A percentile compares a stretch with the other conserved stretches of the same genome.
These are phyloP conservation scores for Acanthosepion esculentum DNA, from an alignment of 2,888 invertebrate genomes.

Conservation along the genomic window DNA sequence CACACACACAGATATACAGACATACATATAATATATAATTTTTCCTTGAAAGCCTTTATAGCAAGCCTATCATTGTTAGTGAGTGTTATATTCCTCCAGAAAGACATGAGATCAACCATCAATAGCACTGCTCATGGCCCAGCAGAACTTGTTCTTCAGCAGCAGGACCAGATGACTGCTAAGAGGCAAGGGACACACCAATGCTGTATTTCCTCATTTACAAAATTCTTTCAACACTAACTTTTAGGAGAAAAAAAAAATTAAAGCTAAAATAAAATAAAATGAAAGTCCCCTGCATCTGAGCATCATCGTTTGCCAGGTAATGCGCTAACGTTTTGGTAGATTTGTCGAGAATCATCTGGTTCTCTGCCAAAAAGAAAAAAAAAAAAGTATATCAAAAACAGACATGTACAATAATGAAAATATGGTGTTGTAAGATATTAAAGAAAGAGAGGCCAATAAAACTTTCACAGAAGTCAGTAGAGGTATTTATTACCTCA, in stretches of 20 bases:
- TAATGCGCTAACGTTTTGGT: background rate
- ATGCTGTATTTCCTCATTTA: background rate
- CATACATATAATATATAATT: background rate
- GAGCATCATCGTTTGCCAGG: conserved; percentile 44
- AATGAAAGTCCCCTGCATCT: background rate
- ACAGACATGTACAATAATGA: background rate
- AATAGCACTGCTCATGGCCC: background rate
- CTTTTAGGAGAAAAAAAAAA: background rate
- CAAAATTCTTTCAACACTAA: background rate
- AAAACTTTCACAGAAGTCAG: background rate
- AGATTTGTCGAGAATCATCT: conserved; percentile 44
- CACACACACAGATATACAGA: background rate
- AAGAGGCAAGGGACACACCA: conserved; percentile 7
- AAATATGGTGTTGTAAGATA: background rate
- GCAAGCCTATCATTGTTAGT: background rate
- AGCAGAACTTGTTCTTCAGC: background rate
- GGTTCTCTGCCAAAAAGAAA: conserved; percentile 24
- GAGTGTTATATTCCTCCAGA: background rate
- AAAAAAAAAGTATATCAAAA: background rate
- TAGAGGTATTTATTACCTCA: background rate
- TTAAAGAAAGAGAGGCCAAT: background rate
- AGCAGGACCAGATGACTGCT: background rate
- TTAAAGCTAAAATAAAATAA: conserved; percentile 24
- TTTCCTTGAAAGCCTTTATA: background rate
- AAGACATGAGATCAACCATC: conserved; percentile 37